phyloP scores from a whole-genome alignment of 2,888 invertebrate species.

The Melieria omissa region DNA sequence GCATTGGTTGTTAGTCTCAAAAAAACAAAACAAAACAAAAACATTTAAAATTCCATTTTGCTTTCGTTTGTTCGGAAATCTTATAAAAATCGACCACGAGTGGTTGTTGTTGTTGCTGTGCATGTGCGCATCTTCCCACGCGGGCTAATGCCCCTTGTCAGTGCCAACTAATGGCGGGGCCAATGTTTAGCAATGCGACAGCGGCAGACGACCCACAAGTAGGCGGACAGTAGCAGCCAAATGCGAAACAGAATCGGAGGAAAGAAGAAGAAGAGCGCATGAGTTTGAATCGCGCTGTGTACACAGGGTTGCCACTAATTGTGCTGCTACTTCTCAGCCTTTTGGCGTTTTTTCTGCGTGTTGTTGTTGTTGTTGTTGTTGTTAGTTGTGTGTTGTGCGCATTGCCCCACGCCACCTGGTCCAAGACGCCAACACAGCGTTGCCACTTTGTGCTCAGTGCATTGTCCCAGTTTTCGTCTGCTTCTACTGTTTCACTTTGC shows the following conservation, averaged over 20 bases:
- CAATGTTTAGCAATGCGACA: no score
- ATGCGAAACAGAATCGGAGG: not conserved
- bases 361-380: no score
- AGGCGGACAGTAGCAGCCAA: no score
- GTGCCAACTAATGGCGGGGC: not conserved
- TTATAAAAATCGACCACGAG: no score
- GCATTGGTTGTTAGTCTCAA: no score
- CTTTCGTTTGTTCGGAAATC: not conserved
- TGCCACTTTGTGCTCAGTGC: not conserved
- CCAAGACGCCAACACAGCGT: not conserved
- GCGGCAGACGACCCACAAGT: no score
- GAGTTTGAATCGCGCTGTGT: not conserved
- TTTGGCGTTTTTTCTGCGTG: not conserved
- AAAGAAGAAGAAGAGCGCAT: not conserved
- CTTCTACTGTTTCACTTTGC: not conserved
- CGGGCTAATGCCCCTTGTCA: not conserved
- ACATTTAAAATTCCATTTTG: not conserved
- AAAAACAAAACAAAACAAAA: no score
- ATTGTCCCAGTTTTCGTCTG: not conserved
- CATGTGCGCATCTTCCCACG: not conserved
- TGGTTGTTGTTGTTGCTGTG: not conserved
- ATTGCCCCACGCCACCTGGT: not conserved
- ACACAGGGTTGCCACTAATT: not conserved
- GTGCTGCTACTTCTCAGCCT: not conserved
- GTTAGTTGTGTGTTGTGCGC: not conserved